Evolutionary conservation across 2,888 invertebrate species (phyloP).

Genomic region (Drosophila sordidula): DNA sequence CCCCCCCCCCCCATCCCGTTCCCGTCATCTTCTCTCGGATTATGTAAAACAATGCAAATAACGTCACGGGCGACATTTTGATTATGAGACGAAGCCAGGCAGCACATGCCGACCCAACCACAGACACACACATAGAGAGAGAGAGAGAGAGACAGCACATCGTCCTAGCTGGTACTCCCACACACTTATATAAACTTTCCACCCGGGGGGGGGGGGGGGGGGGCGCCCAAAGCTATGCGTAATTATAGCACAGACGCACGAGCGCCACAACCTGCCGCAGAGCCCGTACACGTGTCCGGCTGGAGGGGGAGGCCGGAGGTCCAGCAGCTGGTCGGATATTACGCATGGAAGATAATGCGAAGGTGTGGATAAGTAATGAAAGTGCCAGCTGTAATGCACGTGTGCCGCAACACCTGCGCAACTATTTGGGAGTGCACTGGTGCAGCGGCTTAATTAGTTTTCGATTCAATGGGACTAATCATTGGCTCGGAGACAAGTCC

Average conservation of each 20-base stretch:
- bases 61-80: constrained; percentile 59
- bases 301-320: constrained; percentile 1
- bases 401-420: constrained; percentile 9
- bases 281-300: constrained; percentile 53
- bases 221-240: constrained; percentile 43
- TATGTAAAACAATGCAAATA: constrained; percentile 68
- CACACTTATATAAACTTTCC: constrained; percentile 66
- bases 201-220: constrained; percentile 15
- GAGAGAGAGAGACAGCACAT: constrained; percentile 1
- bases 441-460: constrained; percentile 17
- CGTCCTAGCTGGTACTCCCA: constrained; percentile 1
- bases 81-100: constrained; percentile 48
- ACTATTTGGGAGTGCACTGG: background rate
- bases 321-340: background rate
- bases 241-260: constrained; percentile 63
- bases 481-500: constrained; percentile 2
- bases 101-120: constrained; percentile 2
- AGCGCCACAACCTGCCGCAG: constrained; percentile 7
- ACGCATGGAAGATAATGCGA: constrained; percentile 36
- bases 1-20: background rate
- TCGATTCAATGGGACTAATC: constrained; percentile 1
- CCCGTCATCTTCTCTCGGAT: constrained; percentile 36
- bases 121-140: constrained; percentile 3
- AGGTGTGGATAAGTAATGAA: constrained; percentile 44
- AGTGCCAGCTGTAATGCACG: constrained; percentile 27